These are phyloP conservation scores for Cordylochernes scorpioides DNA, from an alignment of 2,888 invertebrate genomes.

Conservation along the genomic window DNA sequence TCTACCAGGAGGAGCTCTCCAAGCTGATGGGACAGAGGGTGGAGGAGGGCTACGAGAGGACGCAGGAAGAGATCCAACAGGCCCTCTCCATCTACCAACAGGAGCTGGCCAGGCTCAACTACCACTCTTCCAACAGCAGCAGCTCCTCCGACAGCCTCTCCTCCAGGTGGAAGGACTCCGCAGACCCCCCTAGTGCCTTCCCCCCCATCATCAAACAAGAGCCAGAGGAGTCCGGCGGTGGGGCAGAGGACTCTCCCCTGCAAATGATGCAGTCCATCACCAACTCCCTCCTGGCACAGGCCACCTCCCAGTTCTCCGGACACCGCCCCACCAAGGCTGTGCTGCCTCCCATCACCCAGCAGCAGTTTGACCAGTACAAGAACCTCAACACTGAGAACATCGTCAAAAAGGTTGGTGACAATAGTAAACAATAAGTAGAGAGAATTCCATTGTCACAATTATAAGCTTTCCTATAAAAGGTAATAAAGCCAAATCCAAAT, in stretches of 20 bases:
- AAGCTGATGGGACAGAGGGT: slow-evolving; percentile 44
- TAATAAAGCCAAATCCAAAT: too few species aligned
- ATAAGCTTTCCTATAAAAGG: too few species aligned
- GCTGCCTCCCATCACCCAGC: slow-evolving; percentile 87
- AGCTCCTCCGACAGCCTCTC: too few species aligned
- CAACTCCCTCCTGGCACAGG: slow-evolving; percentile 48
- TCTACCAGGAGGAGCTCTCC: slow-evolving; percentile 78
- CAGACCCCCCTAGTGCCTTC: slow-evolving; percentile 30
- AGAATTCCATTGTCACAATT: too few species aligned
- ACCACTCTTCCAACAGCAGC: too few species aligned
- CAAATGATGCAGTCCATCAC: slow-evolving; percentile 96
- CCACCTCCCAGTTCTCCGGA: slow-evolving; percentile 51
- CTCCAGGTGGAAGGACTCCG: too few species aligned
- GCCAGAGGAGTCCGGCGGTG: too few species aligned
- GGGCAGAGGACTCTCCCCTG: slow-evolving; percentile 64
- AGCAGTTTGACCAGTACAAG: slow-evolving; percentile 92
- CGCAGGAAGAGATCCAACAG: slow-evolving; percentile 65
- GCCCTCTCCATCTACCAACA: slow-evolving; percentile 74
- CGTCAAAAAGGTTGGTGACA: slow-evolving; percentile 67
- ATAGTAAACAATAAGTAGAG: too few species aligned
- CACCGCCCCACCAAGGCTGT: slow-evolving; percentile 83
- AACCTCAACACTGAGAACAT: slow-evolving; percentile 95
- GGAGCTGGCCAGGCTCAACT: slow-evolving; percentile 68
- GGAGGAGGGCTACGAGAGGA: slow-evolving; percentile 18
- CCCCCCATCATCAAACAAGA: slow-evolving; percentile 7